Evolutionary conservation across 2,888 invertebrate species (phyloP), one percentile per base, ranked within the genome.

Genomic region (Imbricaverruca yamaguchii): DNA sequence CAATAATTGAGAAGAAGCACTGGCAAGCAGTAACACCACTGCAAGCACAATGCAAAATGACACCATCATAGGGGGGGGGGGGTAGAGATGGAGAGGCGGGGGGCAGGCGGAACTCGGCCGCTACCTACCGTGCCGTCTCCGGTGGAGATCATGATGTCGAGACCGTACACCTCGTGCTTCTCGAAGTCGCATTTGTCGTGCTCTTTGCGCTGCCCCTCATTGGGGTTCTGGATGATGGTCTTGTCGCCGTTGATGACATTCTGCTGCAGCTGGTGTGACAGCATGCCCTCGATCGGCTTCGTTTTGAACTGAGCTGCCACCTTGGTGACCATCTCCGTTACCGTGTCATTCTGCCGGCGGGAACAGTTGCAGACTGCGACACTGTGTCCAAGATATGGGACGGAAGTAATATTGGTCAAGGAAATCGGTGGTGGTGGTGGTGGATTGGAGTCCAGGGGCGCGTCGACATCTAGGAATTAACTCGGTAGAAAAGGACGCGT

Each of bases 181-280:
- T 97, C 97, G 87, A 99, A 92, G 83, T 94, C 94, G 86, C 93
- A 94, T 87, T 98, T 98, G 88, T 98, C 98, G 87, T 98, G 96
- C 86, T 98, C 98, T 87, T 97, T 96, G 85, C 94, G 93, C 87
- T 98, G 98, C 57, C 94, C 93, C 87, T 99, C 98, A 85, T 94
- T 95, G 39, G 99, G 98, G 89, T 99, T 99, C 88, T 98, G 95
- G 86, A 96, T 96, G 84, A 97, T 95, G 55, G 95, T 94, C 89
- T 99, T 99, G 86, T 98, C 98, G 25, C 98, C 98, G 88, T 99
- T 98, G 87, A 98, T 98, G 87, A 94, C 93, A 88, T 95, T 95
- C 87, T 96, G 96, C 88, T 97, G 96, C 84, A 99, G 89, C 87
- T 98, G 97, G 88, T 98, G 98, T 85, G 94, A 95, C 81, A 95